A percentile compares a stretch with the other conserved stretches of the same genome.
Conservation (phyloP, 92 coral and sea anemone species). For the Porites divaricata region DNA sequence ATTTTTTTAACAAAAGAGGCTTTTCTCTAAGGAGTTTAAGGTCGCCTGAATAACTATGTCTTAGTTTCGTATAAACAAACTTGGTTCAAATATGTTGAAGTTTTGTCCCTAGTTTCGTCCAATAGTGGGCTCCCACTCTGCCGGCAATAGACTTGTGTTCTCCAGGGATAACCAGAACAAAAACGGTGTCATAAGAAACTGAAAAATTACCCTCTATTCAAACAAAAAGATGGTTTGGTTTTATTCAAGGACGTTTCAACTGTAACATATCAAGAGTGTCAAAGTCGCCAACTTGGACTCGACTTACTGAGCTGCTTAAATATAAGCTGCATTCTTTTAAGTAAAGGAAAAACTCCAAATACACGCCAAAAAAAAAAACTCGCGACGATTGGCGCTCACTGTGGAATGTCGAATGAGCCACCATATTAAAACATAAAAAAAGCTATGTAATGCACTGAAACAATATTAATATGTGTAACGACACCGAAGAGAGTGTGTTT, state of each 20-base stretch:
- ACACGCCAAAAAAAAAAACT: neutral
- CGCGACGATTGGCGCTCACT: neutral
- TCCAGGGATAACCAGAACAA: slow-evolving; percentile 12
- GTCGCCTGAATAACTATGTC: slow-evolving; percentile 14
- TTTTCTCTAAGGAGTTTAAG: slow-evolving; percentile 42
- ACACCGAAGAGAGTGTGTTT: neutral
- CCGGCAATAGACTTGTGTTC: neutral
- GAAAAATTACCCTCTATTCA: neutral
- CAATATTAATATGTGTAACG: too few species aligned
- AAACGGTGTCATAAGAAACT: neutral
- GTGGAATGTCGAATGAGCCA: neutral
- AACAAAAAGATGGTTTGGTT: neutral
- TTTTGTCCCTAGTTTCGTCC: neutral
- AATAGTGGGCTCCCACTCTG: neutral
- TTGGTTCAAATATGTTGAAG: neutral
- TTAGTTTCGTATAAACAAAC: neutral
- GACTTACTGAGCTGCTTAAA: neutral
- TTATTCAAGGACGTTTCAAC: neutral
- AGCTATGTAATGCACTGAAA: neutral
- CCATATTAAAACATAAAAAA: neutral
- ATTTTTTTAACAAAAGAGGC: slow-evolving; percentile 22
- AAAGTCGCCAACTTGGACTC: neutral
- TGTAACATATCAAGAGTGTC: neutral
- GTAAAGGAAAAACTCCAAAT: neutral
- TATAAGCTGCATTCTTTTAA: neutral